Base-by-base conservation (phyloP, 2,113 vertebrate species). In the Sinocyclocheilus anshuiensis region DNA sequence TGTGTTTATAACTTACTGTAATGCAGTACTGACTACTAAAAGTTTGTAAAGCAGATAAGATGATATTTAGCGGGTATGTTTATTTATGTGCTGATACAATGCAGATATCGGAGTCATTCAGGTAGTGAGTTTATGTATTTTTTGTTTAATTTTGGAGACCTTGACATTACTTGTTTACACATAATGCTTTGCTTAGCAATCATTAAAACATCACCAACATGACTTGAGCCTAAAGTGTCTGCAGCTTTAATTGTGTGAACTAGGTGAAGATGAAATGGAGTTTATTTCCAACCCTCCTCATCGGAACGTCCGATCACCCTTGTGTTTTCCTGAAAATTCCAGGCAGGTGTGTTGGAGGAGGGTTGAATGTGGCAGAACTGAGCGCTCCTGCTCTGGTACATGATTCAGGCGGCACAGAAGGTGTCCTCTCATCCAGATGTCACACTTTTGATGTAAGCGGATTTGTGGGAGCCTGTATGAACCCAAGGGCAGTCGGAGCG, bases 371-470 rank as follows among this genome's bases (percentile, higher is more conserved):
- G 16, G 67, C 67, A 71, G 67, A 36, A 71, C 29, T 18, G 29
- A 33, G 33, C 29, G 4, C 29, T 36, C 65, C 16, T 8, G 29
- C 26, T 71, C 29, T 71, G 67, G 16, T 69, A 59, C 77, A 36
- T 59, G 53, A 57, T 36, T 78, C 53, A 59, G 18, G 55, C 65
- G 33, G 53, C 53, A 78, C 50, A 77, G 15, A 22, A 50, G 7
- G n/a, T 26, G n/a, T 67, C 22, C 59, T 67, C 55, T 65, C 78
- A 63, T 81, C 59, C 33, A 65, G 78, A 79, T 81, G 61, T 67
- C n/a, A 65, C 79, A 67, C 61, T 50, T 26, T 50, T 65, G n/a
- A 29, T 81, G 42, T 67, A 67, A 81, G 59, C 36, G 59, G 79
- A 81, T 81, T 81, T 81, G 33, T 5, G 39, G 29, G 77, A 79